These are phyloP conservation scores for Notocelia uddmanniana DNA, from an alignment of 2,888 invertebrate species.

Conservation along the genomic window DNA sequence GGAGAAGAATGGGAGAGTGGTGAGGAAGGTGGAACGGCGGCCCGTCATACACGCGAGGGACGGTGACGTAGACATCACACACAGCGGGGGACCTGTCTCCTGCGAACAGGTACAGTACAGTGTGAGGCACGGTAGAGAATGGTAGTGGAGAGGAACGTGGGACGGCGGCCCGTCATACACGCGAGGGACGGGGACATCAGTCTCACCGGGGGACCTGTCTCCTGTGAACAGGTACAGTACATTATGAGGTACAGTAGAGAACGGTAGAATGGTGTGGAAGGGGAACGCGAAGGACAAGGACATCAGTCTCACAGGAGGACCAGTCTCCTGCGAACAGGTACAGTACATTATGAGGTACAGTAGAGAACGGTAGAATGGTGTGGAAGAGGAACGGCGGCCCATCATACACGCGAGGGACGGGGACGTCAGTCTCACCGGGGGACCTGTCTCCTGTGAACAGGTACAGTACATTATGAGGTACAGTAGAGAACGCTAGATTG, in stretches of 20 bases:
- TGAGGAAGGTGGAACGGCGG: conserved; percentile 65
- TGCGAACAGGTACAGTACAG: conserved; percentile 43
- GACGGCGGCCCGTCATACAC: conserved; percentile 65
- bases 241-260: conserved; percentile 60
- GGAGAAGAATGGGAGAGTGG: conserved; percentile 59
- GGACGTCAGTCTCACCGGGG: neutral
- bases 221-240: conserved; percentile 42
- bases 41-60: conserved; percentile 63
- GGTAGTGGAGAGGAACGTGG: conserved; percentile 62
- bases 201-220: conserved; percentile 25
- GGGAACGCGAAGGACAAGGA: conserved; percentile 55
- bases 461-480: too few relatives aligned
- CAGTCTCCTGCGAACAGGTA: conserved; percentile 41
- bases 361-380: too few relatives aligned
- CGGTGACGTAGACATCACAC: conserved; percentile 13
- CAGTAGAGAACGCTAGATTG: conserved; percentile 59
- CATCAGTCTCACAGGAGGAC: conserved; percentile 6
- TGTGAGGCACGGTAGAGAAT: conserved; percentile 59
- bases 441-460: conserved; percentile 41
- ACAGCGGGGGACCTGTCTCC: conserved; percentile 29
- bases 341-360: too few relatives aligned
- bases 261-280: conserved; percentile 59
- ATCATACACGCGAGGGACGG: neutral
- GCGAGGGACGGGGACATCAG: conserved; percentile 50
- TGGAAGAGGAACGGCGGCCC: too few relatives aligned